Conservation (phyloP, 1,140 invertebrate species). For the Heterodera schachtii region DNA sequence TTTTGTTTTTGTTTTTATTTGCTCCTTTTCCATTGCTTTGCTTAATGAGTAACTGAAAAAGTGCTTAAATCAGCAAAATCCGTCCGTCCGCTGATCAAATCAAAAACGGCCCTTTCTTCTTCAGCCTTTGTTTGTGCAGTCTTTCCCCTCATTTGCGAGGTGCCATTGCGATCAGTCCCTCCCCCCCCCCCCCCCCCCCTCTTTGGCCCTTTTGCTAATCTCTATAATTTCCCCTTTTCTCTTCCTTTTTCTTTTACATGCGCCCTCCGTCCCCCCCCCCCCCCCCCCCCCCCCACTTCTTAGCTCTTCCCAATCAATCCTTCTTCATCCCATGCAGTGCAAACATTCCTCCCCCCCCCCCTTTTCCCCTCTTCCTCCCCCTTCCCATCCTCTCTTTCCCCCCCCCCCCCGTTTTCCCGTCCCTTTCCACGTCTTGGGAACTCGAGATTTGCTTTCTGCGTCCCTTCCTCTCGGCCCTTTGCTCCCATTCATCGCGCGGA, state of each 20-base stretch:
- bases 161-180: not conserved
- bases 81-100: too few species aligned
- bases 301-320: not conserved
- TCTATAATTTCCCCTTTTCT: too few species aligned
- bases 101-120: too few species aligned
- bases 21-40: too few species aligned
- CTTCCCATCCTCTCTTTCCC: not conserved
- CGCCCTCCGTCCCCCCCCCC: not conserved
- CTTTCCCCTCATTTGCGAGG: not conserved
- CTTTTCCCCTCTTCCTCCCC: not conserved
- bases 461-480: not conserved
- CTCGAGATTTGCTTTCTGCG: slow-evolving; percentile 4
- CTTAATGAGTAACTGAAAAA: too few species aligned
- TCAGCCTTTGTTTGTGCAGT: not conserved
- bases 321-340: not conserved
- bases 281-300: too few species aligned
- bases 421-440: slow-evolving; percentile 7
- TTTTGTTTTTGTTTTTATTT: too few species aligned
- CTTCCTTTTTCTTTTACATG: too few species aligned
- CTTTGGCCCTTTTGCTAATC: not conserved
- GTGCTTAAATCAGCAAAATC: too few species aligned
- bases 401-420: not conserved
- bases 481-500: slow-evolving; percentile 10
- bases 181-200: too few species aligned
- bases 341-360: not conserved